Conservation (phyloP, 2,888 invertebrate species). For the Seira musarum region DNA sequence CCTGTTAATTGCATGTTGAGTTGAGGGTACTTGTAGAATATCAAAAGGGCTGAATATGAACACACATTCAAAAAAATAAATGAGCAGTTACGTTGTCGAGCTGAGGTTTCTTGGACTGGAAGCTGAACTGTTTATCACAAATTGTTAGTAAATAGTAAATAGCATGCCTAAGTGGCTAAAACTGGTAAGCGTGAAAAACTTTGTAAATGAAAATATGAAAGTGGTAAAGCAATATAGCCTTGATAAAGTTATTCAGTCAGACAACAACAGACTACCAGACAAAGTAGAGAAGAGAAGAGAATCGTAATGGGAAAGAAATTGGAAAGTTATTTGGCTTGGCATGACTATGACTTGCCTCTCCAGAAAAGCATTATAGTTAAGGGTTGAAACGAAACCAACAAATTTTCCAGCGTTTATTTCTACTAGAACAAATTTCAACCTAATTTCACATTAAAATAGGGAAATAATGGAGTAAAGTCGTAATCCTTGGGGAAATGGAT, state of each 20-base stretch:
- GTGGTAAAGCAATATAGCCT: background rate
- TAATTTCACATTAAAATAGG: constrained; percentile 40
- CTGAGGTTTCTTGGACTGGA: too few relatives aligned
- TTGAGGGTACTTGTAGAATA: too few relatives aligned
- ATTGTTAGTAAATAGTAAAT: background rate
- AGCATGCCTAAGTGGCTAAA: background rate
- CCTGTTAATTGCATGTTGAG: too few relatives aligned
- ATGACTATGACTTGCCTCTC: too few relatives aligned
- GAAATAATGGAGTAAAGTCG: constrained; percentile 40
- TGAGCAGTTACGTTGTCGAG: too few relatives aligned
- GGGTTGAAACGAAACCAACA: constrained; percentile 12
- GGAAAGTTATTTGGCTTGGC: background rate
- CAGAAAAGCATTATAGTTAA: background rate
- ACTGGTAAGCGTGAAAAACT: background rate
- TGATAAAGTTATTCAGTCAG: background rate
- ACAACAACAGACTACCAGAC: too few relatives aligned
- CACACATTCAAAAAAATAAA: too few relatives aligned
- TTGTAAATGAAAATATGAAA: background rate
- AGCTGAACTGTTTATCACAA: background rate
- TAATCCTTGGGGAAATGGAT: constrained; percentile 47
- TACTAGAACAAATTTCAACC: constrained; percentile 35
- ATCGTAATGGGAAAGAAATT: background rate
- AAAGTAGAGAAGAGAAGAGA: background rate
- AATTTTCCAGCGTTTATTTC: constrained; percentile 10
- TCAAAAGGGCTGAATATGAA: too few relatives aligned